Base-by-base conservation (phyloP, 2,888 invertebrate species). In the Mimumesa dahlbomi region DNA sequence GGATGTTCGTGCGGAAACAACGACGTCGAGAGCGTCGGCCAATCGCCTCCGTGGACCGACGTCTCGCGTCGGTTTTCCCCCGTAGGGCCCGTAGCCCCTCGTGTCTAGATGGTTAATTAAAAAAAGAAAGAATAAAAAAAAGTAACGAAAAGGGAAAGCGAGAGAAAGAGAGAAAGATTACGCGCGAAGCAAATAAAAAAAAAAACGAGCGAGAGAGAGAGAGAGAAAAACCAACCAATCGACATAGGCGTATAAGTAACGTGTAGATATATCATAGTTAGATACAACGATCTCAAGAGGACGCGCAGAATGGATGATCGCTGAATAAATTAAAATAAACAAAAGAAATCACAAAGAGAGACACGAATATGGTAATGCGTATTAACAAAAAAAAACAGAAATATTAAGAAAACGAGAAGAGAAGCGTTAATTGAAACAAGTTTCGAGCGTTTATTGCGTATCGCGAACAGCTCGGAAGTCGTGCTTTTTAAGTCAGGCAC, bases 261-360 rank as follows among this genome's bases (percentile, higher is more conserved):
- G 74, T 88, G 87, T 88, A 88, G 88, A 89, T 88, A 88, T 88
- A 88, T 86, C 87, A 87, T 87, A 88, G 87, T 84, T 89, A 88
- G 86, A 86, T 88, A 88, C 87, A 88, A 88, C 87, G 88, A 88
- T 89, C 88, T 88, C 87, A 87, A 85, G 82, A 84, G 77, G 82
- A 84, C 83, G 85, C 84, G 83, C 58, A 64, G 54, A 54, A 59
- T 82, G 83, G 73, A 72, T 54, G 69, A 84, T 87, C 78, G 84
- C 82, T 46, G 43, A 29, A 40, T 49, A 54, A 63, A 42, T 43
- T 25, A 13, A 45, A 29, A 29, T 9, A 9, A 2, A 29, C 1
- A 9, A 29, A 29, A 29, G 29, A 29, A 2, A 29, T 1, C 1
- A 29, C 1, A 2, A 29, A 38, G 38, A 21, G n/a, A n/a, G n/a